Percentiles rank a stretch among this genome's conserved stretches.
phyloP scores from a whole-genome alignment of 2,888 invertebrate species.

The Melieria omissa region DNA sequence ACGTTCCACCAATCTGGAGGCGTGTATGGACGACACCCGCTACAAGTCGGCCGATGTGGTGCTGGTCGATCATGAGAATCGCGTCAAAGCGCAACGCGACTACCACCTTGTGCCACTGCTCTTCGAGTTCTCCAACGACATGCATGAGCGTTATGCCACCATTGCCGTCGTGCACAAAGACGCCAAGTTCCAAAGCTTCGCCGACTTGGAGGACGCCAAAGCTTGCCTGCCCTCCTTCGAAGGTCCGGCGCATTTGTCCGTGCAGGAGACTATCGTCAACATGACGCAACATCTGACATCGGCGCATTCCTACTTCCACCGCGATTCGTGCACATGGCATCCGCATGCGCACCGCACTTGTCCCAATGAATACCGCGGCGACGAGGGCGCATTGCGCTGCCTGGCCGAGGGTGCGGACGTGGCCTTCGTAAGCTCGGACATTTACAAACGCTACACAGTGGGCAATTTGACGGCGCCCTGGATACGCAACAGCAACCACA shows the following conservation, averaged over 20 bases:
- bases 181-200: slow-evolving; percentile 70
- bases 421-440: slow-evolving; percentile 77
- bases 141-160: slow-evolving; percentile 67
- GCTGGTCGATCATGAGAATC: slow-evolving; percentile 77
- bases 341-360: slow-evolving; percentile 61
- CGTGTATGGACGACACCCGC: slow-evolving; percentile 77
- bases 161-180: slow-evolving; percentile 76
- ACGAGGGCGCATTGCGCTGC: slow-evolving; percentile 75
- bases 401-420: slow-evolving; percentile 80
- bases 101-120: slow-evolving; percentile 58
- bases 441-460: slow-evolving; percentile 73
- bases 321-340: slow-evolving; percentile 73
- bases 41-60: slow-evolving; percentile 77
- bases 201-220: slow-evolving; percentile 76
- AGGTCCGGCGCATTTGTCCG: slow-evolving; percentile 76
- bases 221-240: slow-evolving; percentile 86
- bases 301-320: slow-evolving; percentile 72
- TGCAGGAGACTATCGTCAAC: slow-evolving; percentile 67
- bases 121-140: slow-evolving; percentile 58
- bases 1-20: slow-evolving; percentile 70
- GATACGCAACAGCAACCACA: slow-evolving; percentile 59
- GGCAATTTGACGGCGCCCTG: slow-evolving; percentile 68
- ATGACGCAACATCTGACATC: slow-evolving; percentile 59
- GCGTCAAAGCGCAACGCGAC: slow-evolving; percentile 76
- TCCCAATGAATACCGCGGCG: slow-evolving; percentile 68